Conservation (phyloP, 2,113 vertebrate species). For the Eupsittula cactorum region DNA sequence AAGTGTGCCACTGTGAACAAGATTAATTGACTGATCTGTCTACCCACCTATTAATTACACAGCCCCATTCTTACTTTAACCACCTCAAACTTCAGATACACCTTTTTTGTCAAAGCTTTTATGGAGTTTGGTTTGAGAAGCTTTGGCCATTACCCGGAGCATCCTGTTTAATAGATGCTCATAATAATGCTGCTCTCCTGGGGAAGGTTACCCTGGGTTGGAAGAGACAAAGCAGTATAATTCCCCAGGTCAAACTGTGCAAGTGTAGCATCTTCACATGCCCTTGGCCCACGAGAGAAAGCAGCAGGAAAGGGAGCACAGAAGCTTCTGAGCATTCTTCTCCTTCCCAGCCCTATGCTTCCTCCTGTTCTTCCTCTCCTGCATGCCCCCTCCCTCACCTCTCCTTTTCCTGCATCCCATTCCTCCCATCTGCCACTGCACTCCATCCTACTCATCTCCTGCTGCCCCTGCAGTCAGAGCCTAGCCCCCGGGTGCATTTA, state of each 20-base stretch:
- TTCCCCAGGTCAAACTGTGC: not conserved
- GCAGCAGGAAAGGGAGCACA: constrained; percentile 38
- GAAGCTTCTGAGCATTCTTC: constrained; percentile 61
- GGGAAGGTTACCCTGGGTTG: not conserved
- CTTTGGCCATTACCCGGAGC: not conserved
- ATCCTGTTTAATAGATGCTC: not conserved
- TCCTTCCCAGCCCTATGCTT: constrained; percentile 28
- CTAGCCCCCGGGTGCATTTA: constrained; percentile 41
- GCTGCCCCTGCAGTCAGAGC: constrained; percentile 35
- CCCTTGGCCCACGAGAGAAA: not conserved
- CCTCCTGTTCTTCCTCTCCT: constrained; percentile 20
- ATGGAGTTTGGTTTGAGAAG: not conserved
- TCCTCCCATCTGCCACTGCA: constrained; percentile 33
- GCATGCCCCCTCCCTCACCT: constrained; percentile 27
- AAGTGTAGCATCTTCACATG: not conserved
- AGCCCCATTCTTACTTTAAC: not conserved
- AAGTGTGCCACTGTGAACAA: not conserved
- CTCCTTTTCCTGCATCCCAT: constrained; percentile 3
- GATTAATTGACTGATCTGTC: not conserved
- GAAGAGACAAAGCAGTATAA: not conserved
- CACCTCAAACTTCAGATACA: not conserved
- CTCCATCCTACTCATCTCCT: not conserved
- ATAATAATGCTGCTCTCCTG: not conserved
- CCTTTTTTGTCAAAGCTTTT: not conserved
- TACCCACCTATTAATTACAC: not conserved